Conservation (phyloP, 2,113 vertebrate species). For the Protobothrops flavoviridis region DNA sequence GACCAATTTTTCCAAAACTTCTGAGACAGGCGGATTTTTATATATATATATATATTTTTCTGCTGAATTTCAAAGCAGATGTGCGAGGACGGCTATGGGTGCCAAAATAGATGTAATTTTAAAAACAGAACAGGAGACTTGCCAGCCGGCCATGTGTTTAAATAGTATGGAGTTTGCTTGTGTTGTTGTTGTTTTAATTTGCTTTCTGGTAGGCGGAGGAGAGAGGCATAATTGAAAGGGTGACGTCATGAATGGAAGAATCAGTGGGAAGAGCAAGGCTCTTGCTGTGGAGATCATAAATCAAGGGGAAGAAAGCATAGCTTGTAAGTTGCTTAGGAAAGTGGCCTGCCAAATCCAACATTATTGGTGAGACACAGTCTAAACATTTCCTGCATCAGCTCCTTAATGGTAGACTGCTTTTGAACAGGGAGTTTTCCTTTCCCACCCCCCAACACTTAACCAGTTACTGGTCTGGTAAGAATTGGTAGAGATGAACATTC, state of each 20-base stretch:
- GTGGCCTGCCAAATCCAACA: neutral
- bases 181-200: slow-evolving; percentile 3
- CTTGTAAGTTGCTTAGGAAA: neutral
- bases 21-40: slow-evolving; percentile 11
- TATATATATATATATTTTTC: too few relatives aligned
- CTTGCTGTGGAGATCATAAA: neutral
- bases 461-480: too few relatives aligned
- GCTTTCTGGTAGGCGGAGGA: neutral
- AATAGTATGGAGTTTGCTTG: slow-evolving; percentile 25
- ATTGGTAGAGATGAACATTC: too few relatives aligned
- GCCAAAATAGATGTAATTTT: slow-evolving; percentile 58
- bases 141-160: slow-evolving; percentile 54
- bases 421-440: neutral
- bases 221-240: slow-evolving; percentile 43
- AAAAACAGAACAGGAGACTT: slow-evolving; percentile 36
- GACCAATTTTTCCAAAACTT: slow-evolving; percentile 51
- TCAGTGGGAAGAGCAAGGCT: neutral
- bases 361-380: neutral
- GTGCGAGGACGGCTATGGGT: slow-evolving; percentile 37
- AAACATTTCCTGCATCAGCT: neutral
- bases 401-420: neutral
- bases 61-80: slow-evolving; percentile 58
- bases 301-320: neutral
- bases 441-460: neutral
- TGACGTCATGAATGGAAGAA: neutral